Evolutionary conservation across 2,113 vertebrate genomes (phyloP).

Genomic region (Pontoporia blainvillei): DNA sequence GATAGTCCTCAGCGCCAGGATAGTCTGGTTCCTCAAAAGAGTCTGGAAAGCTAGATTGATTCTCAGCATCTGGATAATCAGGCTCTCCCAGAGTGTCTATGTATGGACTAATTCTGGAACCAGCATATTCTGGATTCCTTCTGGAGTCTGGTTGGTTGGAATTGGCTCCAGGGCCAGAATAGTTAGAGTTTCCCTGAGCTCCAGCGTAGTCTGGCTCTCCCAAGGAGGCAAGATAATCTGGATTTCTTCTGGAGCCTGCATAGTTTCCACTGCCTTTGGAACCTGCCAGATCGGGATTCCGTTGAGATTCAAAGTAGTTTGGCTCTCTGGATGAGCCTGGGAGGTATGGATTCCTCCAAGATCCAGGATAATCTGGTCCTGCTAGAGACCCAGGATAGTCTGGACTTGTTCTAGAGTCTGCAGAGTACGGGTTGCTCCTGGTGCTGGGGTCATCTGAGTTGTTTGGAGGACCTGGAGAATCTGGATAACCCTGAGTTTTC

Average conservation of each 20-base stretch:
- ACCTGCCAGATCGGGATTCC: not conserved
- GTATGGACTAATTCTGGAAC: not conserved
- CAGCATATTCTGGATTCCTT: not conserved
- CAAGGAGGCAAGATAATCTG: not conserved
- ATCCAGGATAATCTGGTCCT: constrained; percentile 25
- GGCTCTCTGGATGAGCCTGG: not conserved
- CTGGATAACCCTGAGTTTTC: not conserved
- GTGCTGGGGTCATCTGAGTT: not conserved
- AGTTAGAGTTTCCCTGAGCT: not conserved
- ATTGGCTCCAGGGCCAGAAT: not conserved
- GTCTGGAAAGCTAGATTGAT: constrained; percentile 15
- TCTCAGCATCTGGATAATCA: constrained; percentile 71
- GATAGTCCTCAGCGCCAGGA: not conserved
- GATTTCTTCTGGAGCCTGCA: not conserved
- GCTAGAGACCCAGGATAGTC: not conserved
- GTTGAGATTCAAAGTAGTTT: not conserved
- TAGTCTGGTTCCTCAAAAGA: constrained; percentile 78
- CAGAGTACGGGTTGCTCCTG: not conserved
- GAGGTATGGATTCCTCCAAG: not conserved
- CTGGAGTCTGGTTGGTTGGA: not conserved
- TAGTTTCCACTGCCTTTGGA: not conserved
- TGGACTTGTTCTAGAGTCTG: not conserved
- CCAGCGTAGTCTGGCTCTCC: constrained; percentile 55
- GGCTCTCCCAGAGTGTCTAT: constrained; percentile 53
- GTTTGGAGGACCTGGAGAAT: not conserved